Evolutionary conservation across 2,888 invertebrate species (phyloP), one percentile per base, ranked within the genome.

Genomic region (Zaprionus bogoriensis): DNA sequence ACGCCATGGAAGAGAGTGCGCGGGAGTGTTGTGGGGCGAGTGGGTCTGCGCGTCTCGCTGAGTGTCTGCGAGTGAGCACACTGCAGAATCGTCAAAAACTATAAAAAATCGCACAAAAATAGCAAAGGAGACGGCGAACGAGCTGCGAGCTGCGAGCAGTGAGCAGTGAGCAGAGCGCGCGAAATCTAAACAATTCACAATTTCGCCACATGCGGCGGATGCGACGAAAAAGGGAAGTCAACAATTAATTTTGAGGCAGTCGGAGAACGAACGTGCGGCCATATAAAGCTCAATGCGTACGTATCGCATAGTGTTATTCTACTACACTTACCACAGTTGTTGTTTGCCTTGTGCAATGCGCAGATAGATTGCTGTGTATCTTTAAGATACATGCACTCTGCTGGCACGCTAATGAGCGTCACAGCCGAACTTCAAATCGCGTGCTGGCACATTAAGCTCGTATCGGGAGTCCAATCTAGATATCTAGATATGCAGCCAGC

Each of bases 161-260:
- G 52, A 65, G 23, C 47, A 54, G 44, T 47, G 44, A 30, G 36
- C 9, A 44, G 30, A 25, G 41, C 52, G 25, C 42, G 38, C 52
- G 39, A 71, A 61, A 76, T 51, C 63, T 62, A 77, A 68, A 74
- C 77, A 70, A 41, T 41, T 41, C 20, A 6, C 17, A 46, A 59
- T 64, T 71, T 51, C 44, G 67, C 64, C 58, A 70, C 48, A 65
- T 73, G 74, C 39, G 44, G 57, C 70, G 64, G 57, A 73, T 73
- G 54, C 50, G 46, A 50, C 58, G 46, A 42, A 39, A 66, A 69
- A 38, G 71, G 67, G 67, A 78, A 78, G 71, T 71, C 64, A 59
- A 60, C 76, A 76, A 76, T 76, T 76, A 78, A 74, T 67, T 63
- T 45, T 62, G 48, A 53, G 41, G 14, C 57, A 57, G 44, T 25